Evolutionary conservation across 1,140 invertebrate species (phyloP).

Genomic region (Octopus bimaculoides): DNA sequence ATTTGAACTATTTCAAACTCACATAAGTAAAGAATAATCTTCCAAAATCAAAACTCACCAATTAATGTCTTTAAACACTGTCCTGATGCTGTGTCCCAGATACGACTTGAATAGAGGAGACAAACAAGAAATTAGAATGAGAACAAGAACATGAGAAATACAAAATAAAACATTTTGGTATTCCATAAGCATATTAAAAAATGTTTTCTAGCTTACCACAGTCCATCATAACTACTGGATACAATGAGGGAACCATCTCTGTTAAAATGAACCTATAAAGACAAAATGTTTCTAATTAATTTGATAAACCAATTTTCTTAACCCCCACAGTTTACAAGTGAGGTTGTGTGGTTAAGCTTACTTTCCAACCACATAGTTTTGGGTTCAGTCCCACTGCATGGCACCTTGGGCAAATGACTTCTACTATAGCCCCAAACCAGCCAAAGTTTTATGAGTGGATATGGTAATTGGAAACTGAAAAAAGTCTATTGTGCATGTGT

Average conservation of each 20-base stretch:
- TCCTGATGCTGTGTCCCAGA: conserved; percentile 99
- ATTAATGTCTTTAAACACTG: conserved; percentile 94
- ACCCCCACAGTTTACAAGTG: not conserved
- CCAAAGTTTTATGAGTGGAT: no score
- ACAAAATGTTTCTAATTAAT: not conserved
- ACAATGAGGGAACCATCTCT: conserved; percentile 97
- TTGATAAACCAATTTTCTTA: not conserved
- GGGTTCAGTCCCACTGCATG: no score
- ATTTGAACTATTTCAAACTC: no score
- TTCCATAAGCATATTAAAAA: not conserved
- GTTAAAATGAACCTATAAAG: conserved; percentile 76
- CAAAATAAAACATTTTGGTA: not conserved
- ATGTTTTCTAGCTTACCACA: conserved; percentile 72
- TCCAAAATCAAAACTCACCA: conserved; percentile 35
- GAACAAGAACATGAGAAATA: conserved; percentile 15
- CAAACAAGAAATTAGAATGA: not conserved
- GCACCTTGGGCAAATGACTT: no score
- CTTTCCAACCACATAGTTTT: no score
- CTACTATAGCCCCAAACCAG: no score
- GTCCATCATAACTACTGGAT: conserved; percentile 97
- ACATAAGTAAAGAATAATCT: no score
- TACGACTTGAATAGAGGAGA: conserved; percentile 72
- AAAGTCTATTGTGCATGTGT: no score
- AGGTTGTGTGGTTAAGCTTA: no score
- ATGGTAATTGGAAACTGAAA: no score